Conservation (phyloP, 1,140 invertebrate genomes). For the Steinernema khuongi region DNA sequence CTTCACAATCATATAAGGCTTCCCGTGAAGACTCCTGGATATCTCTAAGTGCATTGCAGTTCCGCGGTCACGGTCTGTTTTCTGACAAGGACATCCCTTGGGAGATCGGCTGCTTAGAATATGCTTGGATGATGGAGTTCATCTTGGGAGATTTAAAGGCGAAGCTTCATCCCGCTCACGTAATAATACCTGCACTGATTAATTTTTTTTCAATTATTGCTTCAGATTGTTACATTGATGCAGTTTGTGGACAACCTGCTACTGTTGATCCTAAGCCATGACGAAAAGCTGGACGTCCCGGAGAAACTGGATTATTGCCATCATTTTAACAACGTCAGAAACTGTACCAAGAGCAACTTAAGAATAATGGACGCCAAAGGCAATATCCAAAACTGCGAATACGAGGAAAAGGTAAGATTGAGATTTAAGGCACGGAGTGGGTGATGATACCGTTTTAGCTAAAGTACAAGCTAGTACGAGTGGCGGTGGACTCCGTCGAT, state of each 20-base stretch:
- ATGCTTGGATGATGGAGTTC: conserved; percentile 76
- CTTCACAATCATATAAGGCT: not conserved
- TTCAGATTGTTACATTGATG: conserved; percentile 73
- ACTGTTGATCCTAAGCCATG: conserved; percentile 75
- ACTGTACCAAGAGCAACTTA: conserved; percentile 71
- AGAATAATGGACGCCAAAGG: conserved; percentile 66
- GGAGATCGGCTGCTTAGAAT: conserved; percentile 89
- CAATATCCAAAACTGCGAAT: conserved; percentile 73
- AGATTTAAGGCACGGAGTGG: not conserved
- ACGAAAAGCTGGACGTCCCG: conserved; percentile 78
- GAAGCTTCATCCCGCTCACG: conserved; percentile 63
- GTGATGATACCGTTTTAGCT: conserved; percentile 66
- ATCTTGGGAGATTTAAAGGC: conserved; percentile 65
- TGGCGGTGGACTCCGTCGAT: conserved; percentile 83
- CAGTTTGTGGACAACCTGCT: conserved; percentile 81
- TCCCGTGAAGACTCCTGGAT: conserved; percentile 34
- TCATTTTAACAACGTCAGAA: conserved; percentile 72
- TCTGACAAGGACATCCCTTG: conserved; percentile 79
- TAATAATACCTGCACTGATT: conserved; percentile 38
- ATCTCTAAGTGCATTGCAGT: conserved; percentile 60
- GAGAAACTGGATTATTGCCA: conserved; percentile 74
- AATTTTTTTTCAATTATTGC: conserved; percentile 6
- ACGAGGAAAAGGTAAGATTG: conserved; percentile 36
- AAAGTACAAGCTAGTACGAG: conserved; percentile 85
- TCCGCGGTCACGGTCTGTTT: conserved; percentile 92